phyloP scores from a whole-genome alignment of 2,888 invertebrate species.

The Rhingia campestris region DNA sequence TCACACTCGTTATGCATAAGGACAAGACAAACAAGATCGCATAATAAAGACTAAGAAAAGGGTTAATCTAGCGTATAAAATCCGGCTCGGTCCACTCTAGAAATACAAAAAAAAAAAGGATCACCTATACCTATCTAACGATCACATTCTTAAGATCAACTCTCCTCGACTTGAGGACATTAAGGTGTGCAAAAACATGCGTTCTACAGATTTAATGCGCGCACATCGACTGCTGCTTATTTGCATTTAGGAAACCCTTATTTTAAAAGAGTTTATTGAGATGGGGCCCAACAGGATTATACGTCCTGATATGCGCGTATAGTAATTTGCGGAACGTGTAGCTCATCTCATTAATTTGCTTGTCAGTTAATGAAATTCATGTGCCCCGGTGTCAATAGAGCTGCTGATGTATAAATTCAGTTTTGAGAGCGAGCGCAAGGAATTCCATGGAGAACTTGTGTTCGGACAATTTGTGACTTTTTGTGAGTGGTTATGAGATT shows the following conservation, averaged over 20 bases:
- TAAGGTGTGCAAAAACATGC: constrained; percentile 46
- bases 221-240: constrained; percentile 21
- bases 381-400: constrained; percentile 11
- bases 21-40: constrained; percentile 63
- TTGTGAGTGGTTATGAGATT: background rate
- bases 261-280: constrained; percentile 40
- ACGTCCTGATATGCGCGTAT: background rate
- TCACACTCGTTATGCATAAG: constrained; percentile 20
- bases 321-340: constrained; percentile 50
- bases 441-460: background rate
- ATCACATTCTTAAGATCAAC: background rate
- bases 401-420: constrained; percentile 4
- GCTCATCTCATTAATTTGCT: constrained; percentile 53
- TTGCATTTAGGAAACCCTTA: constrained; percentile 35
- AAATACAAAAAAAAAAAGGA: background rate
- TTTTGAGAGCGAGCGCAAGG: background rate
- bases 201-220: constrained; percentile 33
- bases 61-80: constrained; percentile 60
- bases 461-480: constrained; percentile 8
- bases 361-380: constrained; percentile 48
- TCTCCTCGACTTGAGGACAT: constrained; percentile 26
- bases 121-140: background rate
- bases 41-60: constrained; percentile 49
- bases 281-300: background rate
- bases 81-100: constrained; percentile 48